Evolutionary conservation across 2,888 invertebrate genomes (phyloP), one percentile per base, ranked within the genome.

Genomic region (Zele albiditarsus): DNA sequence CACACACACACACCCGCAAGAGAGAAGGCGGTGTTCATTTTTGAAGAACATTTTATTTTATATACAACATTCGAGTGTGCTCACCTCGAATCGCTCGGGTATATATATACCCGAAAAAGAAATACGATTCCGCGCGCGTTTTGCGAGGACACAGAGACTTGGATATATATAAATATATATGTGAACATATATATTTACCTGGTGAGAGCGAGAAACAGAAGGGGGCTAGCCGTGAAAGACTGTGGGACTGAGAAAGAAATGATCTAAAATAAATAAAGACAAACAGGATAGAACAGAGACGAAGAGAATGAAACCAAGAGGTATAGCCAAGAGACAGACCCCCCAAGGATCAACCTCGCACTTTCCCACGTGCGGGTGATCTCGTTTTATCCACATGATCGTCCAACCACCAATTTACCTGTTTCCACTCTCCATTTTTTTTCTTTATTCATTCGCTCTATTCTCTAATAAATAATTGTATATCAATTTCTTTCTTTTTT

Each of bases 301-400:
- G 58, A 42, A 53, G 72, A 73, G 42, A 28, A 46, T 58, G 58
- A 60, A 73, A 62, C 63, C n/a, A 68, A 71, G 81, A 78, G 53
- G 8, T 53, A 53, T 20, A 53, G 8, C 20, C 20, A n/a, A 53
- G 20, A 20, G 46, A 14, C 14, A 49, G 88, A 87, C 87, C 88
- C 87, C 87, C 87, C 88, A 87, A 84, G 86, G 88, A 83, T 82
- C 81, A 84, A 84, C 82, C 85, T 87, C 87, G 87, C 88, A 88
- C 87, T 89, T 89, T 89, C 88, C 89, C 89, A 89, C 88, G 88
- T 89, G 87, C 88, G 89, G 89, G 89, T 88, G 89, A 89, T 89
- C 89, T 82, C 86, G 88, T 89, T 89, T 89, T 85, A 88, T 89
- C 88, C 53, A 8, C 46, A 23, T 27, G 14, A 16, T 20, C 16